Evolutionary conservation across 2,113 vertebrate genomes (phyloP).

Genomic region (Eptesicus fuscus): DNA sequence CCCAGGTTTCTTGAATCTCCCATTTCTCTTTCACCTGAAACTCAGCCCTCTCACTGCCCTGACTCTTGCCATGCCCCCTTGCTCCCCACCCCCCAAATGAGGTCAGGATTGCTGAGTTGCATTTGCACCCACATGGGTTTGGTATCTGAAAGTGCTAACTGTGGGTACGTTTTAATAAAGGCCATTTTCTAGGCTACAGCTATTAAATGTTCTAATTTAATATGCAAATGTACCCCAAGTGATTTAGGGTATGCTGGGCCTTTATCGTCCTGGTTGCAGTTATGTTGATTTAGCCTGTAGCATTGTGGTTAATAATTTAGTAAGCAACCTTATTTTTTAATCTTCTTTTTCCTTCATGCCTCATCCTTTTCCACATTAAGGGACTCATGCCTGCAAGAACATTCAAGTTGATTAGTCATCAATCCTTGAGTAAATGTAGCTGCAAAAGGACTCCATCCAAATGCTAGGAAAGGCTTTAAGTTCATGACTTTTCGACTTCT

Average conservation of each 20-base stretch:
- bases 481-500: neutral
- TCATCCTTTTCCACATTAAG: conserved; percentile 55
- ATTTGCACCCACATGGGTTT: accelerated
- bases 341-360: conserved; percentile 43
- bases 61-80: neutral
- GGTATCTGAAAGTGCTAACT: conserved; percentile 48
- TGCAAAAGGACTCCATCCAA: conserved; percentile 18
- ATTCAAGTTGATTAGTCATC: conserved; percentile 53
- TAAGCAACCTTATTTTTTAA: conserved; percentile 60
- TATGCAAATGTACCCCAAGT: conserved; percentile 58
- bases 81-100: neutral
- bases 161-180: conserved; percentile 51
- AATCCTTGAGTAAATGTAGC: conserved; percentile 10
- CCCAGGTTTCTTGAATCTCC: neutral
- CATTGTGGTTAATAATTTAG: conserved; percentile 64
- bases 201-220: conserved; percentile 59
- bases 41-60: neutral
- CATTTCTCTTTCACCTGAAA: neutral
- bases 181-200: conserved; percentile 36
- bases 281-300: conserved; percentile 63
- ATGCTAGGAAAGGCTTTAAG: neutral
- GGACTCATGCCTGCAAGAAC: neutral
- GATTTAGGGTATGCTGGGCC: conserved; percentile 39
- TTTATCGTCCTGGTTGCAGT: conserved; percentile 49
- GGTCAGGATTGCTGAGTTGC: neutral